Percentiles rank a stretch among this genome's conserved stretches.
phyloP scores from a whole-genome alignment of 1,140 invertebrate genomes.

The Saccostrea cuccullata region DNA sequence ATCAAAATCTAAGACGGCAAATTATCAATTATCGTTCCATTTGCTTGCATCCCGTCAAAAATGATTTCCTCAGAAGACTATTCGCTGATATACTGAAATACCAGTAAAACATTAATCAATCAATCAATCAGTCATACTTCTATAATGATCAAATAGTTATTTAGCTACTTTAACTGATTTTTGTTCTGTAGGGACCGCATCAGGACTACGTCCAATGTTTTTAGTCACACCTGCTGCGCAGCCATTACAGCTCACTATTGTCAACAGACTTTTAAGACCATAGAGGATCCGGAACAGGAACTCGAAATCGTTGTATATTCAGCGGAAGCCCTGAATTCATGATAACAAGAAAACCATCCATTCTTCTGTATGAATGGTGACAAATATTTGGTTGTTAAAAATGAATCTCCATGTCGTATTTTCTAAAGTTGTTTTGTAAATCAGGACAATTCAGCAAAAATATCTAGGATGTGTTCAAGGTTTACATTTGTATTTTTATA shows the following conservation, averaged over 20 bases:
- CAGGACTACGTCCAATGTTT: slow-evolving; percentile 60
- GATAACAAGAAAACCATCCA: not conserved
- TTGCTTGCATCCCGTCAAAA: too few relatives aligned
- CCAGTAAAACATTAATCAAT: too few relatives aligned
- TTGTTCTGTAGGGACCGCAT: slow-evolving; percentile 61
- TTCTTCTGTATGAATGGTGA: not conserved
- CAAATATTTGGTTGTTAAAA: not conserved
- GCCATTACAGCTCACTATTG: slow-evolving; percentile 61
- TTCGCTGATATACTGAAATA: too few relatives aligned
- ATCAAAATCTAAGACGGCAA: too few relatives aligned
- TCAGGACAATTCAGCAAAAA: too few relatives aligned
- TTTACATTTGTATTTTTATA: too few relatives aligned
- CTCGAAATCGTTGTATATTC: not conserved
- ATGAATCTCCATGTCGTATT: not conserved
- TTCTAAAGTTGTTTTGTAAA: not conserved
- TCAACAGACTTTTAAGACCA: slow-evolving; percentile 41
- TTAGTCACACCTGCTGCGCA: slow-evolving; percentile 64
- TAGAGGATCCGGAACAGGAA: not conserved
- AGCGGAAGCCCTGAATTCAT: not conserved
- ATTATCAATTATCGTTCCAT: too few relatives aligned
- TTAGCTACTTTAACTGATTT: not conserved
- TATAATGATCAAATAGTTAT: not conserved
- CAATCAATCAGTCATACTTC: not conserved
- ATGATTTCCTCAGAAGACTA: not conserved
- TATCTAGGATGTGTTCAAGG: too few relatives aligned